Percentiles rank a stretch among this genome's conserved stretches.
phyloP scores from a whole-genome alignment of 64 coral and sea anemone species.

The Anthopleura sola region DNA sequence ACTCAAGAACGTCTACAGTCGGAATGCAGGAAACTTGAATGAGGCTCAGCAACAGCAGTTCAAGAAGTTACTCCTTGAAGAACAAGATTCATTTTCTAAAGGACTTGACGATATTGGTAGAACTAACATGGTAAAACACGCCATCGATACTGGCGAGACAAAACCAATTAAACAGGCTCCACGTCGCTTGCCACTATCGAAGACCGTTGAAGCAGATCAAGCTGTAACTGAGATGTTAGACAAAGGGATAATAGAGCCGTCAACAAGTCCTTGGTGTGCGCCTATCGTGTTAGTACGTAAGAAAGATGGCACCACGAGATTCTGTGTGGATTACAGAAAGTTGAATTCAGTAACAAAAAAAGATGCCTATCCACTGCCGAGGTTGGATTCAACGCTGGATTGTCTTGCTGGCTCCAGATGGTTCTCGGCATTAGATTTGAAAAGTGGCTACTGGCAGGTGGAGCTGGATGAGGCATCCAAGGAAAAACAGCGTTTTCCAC shows the following conservation, averaged over 20 bases:
- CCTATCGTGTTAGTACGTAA: conserved; percentile 20
- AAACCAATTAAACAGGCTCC: not conserved
- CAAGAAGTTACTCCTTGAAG: not conserved
- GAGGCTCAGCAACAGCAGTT: not conserved
- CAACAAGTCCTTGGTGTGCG: conserved; percentile 5
- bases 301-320: conserved; percentile 18
- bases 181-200: not conserved
- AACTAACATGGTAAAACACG: conserved; percentile 17
- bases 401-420: not conserved
- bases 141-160: conserved; percentile 21
- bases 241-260: conserved; percentile 3
- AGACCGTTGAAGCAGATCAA: not conserved
- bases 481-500: conserved; percentile 27
- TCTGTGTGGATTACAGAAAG: conserved; percentile 35
- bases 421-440: conserved; percentile 27
- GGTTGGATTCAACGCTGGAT: conserved; percentile 14
- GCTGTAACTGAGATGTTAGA: conserved; percentile 1
- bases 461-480: not conserved
- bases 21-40: not conserved
- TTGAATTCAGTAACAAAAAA: not conserved
- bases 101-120: conserved; percentile 22
- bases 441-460: conserved; percentile 33
- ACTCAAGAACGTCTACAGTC: not conserved
- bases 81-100: conserved; percentile 5
- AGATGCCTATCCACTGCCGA: conserved; percentile 23